phyloP scores from a whole-genome alignment of 1,140 invertebrate genomes.

The Pseudomyrmex pallidus region DNA sequence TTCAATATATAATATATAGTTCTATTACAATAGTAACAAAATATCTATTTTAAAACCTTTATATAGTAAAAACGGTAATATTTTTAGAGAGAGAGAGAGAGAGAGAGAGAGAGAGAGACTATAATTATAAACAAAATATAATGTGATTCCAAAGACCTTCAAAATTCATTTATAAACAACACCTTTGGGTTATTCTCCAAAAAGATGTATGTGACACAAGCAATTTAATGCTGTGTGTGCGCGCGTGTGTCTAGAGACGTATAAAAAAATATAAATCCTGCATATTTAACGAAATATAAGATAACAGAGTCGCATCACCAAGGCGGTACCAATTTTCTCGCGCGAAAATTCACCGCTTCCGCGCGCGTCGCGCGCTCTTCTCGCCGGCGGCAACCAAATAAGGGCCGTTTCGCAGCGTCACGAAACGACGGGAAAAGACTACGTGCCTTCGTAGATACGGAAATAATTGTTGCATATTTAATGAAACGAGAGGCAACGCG shows the following conservation, averaged over 20 bases:
- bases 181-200: not conserved
- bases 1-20: no score
- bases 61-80: not conserved
- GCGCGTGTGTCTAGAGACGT: constrained; percentile 54
- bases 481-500: constrained; percentile 63
- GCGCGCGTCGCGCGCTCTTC: constrained; percentile 35
- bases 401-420: constrained; percentile 59
- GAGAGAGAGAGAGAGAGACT: no score
- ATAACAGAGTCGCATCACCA: constrained; percentile 57
- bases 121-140: no score
- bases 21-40: no score
- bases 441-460: constrained; percentile 66
- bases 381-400: constrained; percentile 55
- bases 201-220: constrained; percentile 14
- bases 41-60: not conserved
- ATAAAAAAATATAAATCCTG: constrained; percentile 72
- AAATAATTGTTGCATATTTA: constrained; percentile 79
- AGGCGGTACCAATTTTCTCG: constrained; percentile 65
- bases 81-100: no score
- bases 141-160: not conserved
- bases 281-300: constrained; percentile 73
- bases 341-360: constrained; percentile 69
- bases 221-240: constrained; percentile 17
- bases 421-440: constrained; percentile 46
- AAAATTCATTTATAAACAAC: not conserved